These are phyloP conservation scores for Isurus oxyrinchus DNA, from an alignment of 2,113 vertebrate genomes.

Conservation along the genomic window DNA sequence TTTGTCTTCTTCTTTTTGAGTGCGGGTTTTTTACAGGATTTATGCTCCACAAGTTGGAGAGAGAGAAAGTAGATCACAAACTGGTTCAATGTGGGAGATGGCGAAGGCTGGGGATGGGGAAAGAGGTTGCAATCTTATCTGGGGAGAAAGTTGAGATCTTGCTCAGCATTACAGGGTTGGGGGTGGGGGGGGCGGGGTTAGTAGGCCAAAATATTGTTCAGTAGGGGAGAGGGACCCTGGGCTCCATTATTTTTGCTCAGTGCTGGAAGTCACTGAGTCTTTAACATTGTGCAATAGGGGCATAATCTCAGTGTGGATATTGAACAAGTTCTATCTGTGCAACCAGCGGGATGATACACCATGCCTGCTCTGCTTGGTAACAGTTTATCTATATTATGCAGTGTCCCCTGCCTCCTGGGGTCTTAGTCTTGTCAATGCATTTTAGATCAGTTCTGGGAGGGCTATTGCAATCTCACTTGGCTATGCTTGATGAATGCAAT, in stretches of 20 bases:
- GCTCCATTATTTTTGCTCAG: not conserved
- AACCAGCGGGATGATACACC: not conserved
- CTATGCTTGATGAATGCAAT: too few species aligned
- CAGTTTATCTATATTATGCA: not conserved
- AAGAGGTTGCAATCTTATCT: not conserved
- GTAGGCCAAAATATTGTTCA: not conserved
- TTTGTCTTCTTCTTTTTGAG: not conserved
- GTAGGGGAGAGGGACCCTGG: not conserved
- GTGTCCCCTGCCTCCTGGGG: not conserved
- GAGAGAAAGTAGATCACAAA: not conserved
- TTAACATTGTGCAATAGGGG: not conserved
- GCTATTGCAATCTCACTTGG: not conserved
- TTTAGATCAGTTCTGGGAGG: not conserved
- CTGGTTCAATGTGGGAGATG: not conserved
- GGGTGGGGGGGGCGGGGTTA: too few species aligned
- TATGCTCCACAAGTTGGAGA: not conserved
- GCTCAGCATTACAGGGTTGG: not conserved
- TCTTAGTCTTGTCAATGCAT: not conserved
- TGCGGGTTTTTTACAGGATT: not conserved
- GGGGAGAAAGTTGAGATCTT: not conserved
- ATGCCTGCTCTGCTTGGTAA: not conserved
- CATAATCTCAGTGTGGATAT: too few species aligned
- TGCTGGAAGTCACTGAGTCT: not conserved
- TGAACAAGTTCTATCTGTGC: not conserved
- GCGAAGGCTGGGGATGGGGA: not conserved